Evolutionary conservation across 2,113 vertebrate species (phyloP), one percentile per base, ranked within the genome.

Genomic region (Nothocercus julius): DNA sequence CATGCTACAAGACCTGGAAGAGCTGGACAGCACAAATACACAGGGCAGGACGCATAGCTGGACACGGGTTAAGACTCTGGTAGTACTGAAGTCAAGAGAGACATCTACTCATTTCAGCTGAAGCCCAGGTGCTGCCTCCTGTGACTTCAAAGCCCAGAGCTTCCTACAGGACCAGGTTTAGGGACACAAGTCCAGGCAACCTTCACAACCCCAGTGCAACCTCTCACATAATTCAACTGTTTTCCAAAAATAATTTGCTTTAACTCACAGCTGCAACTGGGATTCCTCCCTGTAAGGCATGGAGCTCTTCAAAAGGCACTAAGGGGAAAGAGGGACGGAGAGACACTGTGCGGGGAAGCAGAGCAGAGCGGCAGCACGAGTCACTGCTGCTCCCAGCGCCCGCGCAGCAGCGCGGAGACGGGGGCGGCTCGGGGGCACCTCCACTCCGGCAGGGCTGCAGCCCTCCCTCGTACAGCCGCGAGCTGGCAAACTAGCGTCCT

Each of bases 361-460:
- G 24, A 5, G 10, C 4, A 17, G 44, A 16, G 44, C 44, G 5
- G 15, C 62, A 64, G 10, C 36, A 25, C 54, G 9, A 58, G 28
- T 25, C 54, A 8, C 17, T 58, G 54, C 53, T 54, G 53, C 53
- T 30, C 36, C 36, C 36, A 36, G 36, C 36, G 36, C 36, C 36
- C 36, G 36, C 36, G 36, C 36, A 36, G 36, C 36, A 36, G 42
- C 11, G 13, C 42, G 13, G 42, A 44, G 19, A 47, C 13, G 67
- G 0, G 19, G 11, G 36, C 2, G 42, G 54, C 36, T 40, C 5
- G 1, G 61, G 11, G 36, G 27, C 13, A 56, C 3, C 32, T 19
- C 13, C 86, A 24, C 49, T 69, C 66, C 66, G 21, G 13, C 13
- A 62, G 61, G 3, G 68, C 20, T 47, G 36, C 77, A 75, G 25